A percentile compares a stretch with the other conserved stretches of the same genome.
Conservation (phyloP, 2,888 invertebrate genomes). For the Petrolisthes manimaculis region DNA sequence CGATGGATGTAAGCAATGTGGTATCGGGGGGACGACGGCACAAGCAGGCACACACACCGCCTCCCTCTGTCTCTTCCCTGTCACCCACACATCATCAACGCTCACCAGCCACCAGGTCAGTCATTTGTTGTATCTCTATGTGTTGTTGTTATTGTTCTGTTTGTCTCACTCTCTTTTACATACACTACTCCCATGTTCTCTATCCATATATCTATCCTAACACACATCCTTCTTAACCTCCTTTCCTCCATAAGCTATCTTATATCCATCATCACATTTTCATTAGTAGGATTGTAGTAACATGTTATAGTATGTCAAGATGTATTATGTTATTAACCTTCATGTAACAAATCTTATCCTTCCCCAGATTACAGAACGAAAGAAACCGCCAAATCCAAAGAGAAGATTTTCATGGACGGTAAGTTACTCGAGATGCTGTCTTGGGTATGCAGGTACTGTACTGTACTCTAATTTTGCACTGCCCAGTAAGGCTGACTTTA, state of each 20-base stretch:
- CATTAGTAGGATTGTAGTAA: not conserved
- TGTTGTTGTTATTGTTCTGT: no score
- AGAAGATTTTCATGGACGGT: conserved; percentile 55
- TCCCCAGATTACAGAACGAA: conserved; percentile 43
- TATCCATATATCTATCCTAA: not conserved
- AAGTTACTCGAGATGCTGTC: conserved; percentile 24
- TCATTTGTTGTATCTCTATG: no score
- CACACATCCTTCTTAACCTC: not conserved
- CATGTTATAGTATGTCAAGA: not conserved
- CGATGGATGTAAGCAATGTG: conserved; percentile 52
- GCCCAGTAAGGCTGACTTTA: no score
- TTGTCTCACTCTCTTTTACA: conserved; percentile 2
- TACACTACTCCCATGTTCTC: conserved; percentile 16
- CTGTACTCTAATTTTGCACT: not conserved
- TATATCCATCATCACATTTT: not conserved
- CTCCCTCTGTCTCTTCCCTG: conserved; percentile 51
- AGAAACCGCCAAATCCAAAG: conserved; percentile 48
- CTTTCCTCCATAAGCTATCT: not conserved
- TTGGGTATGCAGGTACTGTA: not conserved
- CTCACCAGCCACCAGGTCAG: conserved; percentile 12
- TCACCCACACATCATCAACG: conserved; percentile 20
- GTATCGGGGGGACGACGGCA: conserved; percentile 50
- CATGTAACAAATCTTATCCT: not conserved
- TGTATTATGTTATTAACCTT: not conserved
- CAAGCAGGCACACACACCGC: conserved; percentile 41